Percentiles rank a stretch among this genome's conserved stretches.
Conservation (phyloP, 2,113 vertebrate species). For the Mustelus asterias region DNA sequence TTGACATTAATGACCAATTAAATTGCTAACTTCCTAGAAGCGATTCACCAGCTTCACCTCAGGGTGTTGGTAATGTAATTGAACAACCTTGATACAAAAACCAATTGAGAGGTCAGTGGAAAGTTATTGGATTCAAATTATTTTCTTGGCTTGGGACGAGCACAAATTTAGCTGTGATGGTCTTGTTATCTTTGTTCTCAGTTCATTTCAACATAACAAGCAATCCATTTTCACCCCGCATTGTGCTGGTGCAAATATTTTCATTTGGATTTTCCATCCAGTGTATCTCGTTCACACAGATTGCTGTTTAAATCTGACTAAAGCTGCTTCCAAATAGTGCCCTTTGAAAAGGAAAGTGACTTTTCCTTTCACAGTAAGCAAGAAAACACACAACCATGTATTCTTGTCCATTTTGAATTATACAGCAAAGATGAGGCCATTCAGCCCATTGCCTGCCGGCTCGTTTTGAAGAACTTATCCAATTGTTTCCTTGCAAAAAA, state of each 20-base stretch:
- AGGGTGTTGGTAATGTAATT: neutral
- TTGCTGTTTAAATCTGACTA: neutral
- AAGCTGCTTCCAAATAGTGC: neutral
- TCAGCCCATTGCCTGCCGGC: neutral
- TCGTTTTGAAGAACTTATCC: neutral
- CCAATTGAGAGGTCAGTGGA: neutral
- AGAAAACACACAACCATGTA: neutral
- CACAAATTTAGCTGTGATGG: neutral
- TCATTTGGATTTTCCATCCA: neutral
- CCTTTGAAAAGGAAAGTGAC: neutral
- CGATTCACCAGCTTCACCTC: neutral
- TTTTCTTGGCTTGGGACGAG: neutral
- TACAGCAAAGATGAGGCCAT: neutral
- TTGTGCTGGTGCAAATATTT: neutral
- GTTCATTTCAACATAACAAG: neutral
- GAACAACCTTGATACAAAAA: neutral
- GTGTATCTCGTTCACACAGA: neutral
- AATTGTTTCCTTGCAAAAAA: neutral
- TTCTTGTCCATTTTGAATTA: neutral
- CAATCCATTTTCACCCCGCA: neutral
- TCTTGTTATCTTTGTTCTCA: neutral
- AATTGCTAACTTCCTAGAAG: neutral
- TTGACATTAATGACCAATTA: conserved; percentile 23
- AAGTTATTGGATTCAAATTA: neutral
- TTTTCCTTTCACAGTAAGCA: neutral